Percentiles rank a stretch among this genome's conserved stretches.
These are phyloP conservation scores for Rattus norvegicus DNA, from an alignment of 2,113 vertebrate genomes.

Conservation along the genomic window DNA sequence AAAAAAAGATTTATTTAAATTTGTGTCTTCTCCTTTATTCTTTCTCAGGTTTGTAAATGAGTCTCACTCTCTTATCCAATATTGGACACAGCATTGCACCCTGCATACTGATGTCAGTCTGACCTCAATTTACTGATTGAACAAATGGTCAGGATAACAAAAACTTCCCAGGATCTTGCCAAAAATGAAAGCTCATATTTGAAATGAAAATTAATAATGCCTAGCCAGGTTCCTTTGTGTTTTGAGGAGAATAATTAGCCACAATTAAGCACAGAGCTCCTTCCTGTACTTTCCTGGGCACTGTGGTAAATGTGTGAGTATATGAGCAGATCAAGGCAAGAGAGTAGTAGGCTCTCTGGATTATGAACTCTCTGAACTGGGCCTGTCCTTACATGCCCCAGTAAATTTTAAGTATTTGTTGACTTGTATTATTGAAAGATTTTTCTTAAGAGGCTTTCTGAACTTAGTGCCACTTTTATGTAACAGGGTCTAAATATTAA, in stretches of 20 bases:
- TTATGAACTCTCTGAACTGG: neutral
- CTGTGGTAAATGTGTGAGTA: neutral
- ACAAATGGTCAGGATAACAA: neutral
- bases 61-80: neutral
- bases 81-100: neutral
- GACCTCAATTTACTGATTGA: neutral
- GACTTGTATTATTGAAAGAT: neutral
- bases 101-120: neutral
- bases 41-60: neutral
- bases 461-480: neutral
- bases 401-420: neutral
- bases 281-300: neutral
- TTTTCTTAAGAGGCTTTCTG: neutral
- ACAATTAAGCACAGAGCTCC: neutral
- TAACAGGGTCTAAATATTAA: neutral
- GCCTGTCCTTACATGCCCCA: neutral
- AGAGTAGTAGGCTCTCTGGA: neutral
- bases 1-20: neutral
- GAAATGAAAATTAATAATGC: constrained; percentile 51
- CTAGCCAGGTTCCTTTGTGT: neutral
- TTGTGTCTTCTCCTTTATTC: neutral
- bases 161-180: neutral
- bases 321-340: neutral
- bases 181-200: constrained; percentile 1
- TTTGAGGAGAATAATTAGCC: constrained; percentile 5